Percentiles rank a stretch among this genome's conserved stretches.
These are phyloP conservation scores for Neoscelio sp. DNA, from an alignment of 2,888 invertebrate species.

Conservation along the genomic window DNA sequence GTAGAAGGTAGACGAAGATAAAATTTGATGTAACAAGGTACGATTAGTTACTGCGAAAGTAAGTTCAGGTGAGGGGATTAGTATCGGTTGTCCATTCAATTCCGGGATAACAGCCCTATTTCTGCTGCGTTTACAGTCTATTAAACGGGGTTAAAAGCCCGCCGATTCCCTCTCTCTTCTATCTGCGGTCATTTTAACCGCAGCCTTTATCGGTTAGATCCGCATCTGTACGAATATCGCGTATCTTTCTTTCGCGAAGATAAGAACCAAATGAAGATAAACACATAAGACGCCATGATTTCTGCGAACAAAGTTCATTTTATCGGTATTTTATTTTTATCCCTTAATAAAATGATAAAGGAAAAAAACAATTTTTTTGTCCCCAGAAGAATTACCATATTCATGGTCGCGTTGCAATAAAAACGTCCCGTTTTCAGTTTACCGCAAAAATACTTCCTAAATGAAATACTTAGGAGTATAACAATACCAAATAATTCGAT, in stretches of 20 bases:
- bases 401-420: too few relatives aligned
- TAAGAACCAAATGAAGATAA: conserved; percentile 35
- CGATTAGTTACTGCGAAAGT: conserved; percentile 62
- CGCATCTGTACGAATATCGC: conserved; percentile 50
- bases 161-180: conserved; percentile 23
- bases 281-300: too few relatives aligned
- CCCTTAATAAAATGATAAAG: too few relatives aligned
- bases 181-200: conserved; percentile 62
- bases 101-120: conserved; percentile 73
- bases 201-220: conserved; percentile 43
- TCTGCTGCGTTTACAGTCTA: conserved; percentile 73
- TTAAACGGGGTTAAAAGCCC: conserved; percentile 71
- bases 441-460: conserved; percentile 4
- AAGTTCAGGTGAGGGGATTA: conserved; percentile 65
- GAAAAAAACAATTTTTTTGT: too few relatives aligned
- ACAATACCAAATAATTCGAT: conserved; percentile 42
- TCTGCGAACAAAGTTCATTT: too few relatives aligned
- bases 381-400: neutral
- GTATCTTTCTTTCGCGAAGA: conserved; percentile 20
- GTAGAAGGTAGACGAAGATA: too few relatives aligned
- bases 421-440: too few relatives aligned
- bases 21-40: conserved; percentile 50
- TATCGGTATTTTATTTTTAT: too few relatives aligned
- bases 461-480: too few relatives aligned
- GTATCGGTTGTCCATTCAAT: conserved; percentile 78